Evolutionary conservation across 2,888 invertebrate species (phyloP), one percentile per base, ranked within the genome.

Genomic region (Volucella inanis): DNA sequence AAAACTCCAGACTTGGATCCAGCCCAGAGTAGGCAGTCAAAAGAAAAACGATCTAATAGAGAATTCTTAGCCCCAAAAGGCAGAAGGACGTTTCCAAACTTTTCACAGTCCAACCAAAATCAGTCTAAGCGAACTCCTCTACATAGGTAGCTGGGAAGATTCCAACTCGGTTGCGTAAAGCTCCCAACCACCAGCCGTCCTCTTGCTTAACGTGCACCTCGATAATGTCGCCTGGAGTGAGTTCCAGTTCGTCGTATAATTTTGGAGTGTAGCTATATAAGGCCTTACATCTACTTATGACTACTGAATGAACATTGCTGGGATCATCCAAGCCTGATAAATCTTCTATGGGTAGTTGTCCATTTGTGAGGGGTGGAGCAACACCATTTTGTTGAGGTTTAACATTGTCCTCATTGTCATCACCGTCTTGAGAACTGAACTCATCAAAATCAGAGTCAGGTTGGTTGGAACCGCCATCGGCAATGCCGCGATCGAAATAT

Each of bases 81-180:
- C 71, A 14, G 64, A 59, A 52, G 45, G 62, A 83, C 47, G 49
- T 55, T 45, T 75, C 18, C 50, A 45, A 50, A 57, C 55, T 39
- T 31, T 49, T 15, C 8, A 67, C 72, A 47, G 54, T 54, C 15
- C 38, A 49, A 76, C 86, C 3, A 11, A 43, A 50, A 55, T 71
- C 80, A 50, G 67, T 78, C 75, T 88, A 92, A 84, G 89, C 92
- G 87, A 96, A 94, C 91, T 97, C 95, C 93, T 98, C 96, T 9
- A 98, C 98, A 90, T 98, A 98, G 0, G 98, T 98, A 0, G 98
- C 98, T 0, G 98, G 98, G 90, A 98, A 98, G 88, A 98, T 97
- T 38, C 98, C 98, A 84, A 96, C 95, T 86, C 94, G 94, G 54
- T 98, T 89, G 65, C 89, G 95, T 76, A 97, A 93, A 89, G 98